phyloP scores from a whole-genome alignment of 2,888 invertebrate genomes.

The Meiosimyza platycephala region DNA sequence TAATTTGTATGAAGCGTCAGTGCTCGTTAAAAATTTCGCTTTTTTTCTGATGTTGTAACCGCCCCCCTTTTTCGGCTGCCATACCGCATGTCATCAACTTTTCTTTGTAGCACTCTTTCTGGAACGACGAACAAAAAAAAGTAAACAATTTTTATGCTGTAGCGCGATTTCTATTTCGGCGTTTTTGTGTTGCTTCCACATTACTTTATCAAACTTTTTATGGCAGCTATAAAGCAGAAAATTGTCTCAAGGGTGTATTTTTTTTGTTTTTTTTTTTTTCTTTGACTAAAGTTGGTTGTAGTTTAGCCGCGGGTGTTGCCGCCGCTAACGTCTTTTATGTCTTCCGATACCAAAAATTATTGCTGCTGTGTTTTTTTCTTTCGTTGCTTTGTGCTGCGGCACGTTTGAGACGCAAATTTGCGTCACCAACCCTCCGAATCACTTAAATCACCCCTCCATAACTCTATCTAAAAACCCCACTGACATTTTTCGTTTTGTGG shows the following conservation, averaged over 20 bases:
- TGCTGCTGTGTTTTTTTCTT: not conserved
- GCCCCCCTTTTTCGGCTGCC: not conserved
- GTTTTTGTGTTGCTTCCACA: conserved; percentile 22
- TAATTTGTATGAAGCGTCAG: conserved; percentile 55
- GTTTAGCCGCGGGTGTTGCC: conserved; percentile 12
- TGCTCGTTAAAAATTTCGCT: conserved; percentile 21
- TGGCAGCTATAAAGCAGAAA: conserved; percentile 43
- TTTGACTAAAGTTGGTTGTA: conserved; percentile 9
- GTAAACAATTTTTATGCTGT: conserved; percentile 25
- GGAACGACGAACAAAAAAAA: not conserved
- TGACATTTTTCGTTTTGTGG: not conserved
- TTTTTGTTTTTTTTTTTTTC: conserved; percentile 27
- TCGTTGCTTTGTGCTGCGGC: too few relatives aligned
- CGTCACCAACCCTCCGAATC: too few relatives aligned
- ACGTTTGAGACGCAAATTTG: too few relatives aligned
- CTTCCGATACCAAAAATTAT: not conserved
- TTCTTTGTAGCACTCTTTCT: too few relatives aligned
- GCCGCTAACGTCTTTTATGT: not conserved
- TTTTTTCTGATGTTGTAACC: not conserved
- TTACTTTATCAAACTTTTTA: conserved; percentile 37
- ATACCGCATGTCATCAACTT: too few relatives aligned
- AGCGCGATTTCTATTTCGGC: conserved; percentile 18
- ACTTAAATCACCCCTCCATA: too few relatives aligned
- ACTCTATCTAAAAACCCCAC: too few relatives aligned
- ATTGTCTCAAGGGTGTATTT: conserved; percentile 57